Evolutionary conservation across 1,140 invertebrate genomes (phyloP), one percentile per base, ranked within the genome.

Genomic region (Heliconius hewitsoni): DNA sequence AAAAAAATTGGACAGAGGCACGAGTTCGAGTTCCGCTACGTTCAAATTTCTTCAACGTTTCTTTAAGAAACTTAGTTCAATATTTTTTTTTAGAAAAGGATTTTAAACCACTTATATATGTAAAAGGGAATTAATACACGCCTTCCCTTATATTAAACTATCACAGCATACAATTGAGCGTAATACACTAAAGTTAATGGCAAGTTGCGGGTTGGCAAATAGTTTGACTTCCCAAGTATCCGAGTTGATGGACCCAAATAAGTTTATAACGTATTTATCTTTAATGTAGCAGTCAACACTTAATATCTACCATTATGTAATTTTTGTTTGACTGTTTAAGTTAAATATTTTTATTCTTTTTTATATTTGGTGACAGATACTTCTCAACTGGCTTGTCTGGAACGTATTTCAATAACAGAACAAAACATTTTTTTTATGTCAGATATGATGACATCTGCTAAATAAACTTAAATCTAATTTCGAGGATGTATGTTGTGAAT

Each of bases 201-300:
- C 55, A 80, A 82, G 73, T 82, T 82, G 72, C 74, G 70, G 78
- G 76, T 73, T 76, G 30, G 73, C 76, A 82, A 82, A 80, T 82
- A 80, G 81, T 82, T 82, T 82, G 79, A 82, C 78, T 82, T 82
- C 46, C 71, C 71, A 82, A 82, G 76, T 82, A 82, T 80, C 55
- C 78, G 75, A 75, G 60, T 81, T 74, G 73, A 79, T 74, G 76
- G 76, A 46, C 23, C 72, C 46, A 46, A 78, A 81, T 72, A 75
- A 78, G 55, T 78, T 57, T 75, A 60, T 75, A 78, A 60, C 66
- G 66, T 81, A 81, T 73, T 75, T 81, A 73, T 72, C 60, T 71
- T 39, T 71, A 73, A 46, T 77, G 27, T 66, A 37, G 18, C 71
- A 39, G 71, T 72, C 30, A 72, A 72, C 71, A 66, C 60, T 66